A percentile compares a stretch with the other conserved stretches of the same genome.
These are phyloP conservation scores for Aphidius colemani DNA, from an alignment of 2,888 invertebrate species.

Conservation along the genomic window DNA sequence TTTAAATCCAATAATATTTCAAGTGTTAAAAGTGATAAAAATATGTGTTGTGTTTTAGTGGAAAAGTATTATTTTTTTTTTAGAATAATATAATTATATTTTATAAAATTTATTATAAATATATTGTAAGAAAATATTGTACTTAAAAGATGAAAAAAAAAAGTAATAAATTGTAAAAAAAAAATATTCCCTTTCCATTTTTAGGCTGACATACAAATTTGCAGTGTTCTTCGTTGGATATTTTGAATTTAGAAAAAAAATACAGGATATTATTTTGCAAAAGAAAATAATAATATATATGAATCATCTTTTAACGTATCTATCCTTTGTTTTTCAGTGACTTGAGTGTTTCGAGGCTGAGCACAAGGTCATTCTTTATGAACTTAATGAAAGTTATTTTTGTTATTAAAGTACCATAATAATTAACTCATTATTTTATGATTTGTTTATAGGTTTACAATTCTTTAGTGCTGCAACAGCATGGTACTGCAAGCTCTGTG, in stretches of 20 bases:
- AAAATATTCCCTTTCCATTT: slow-evolving; percentile 18
- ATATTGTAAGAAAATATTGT: too few relatives aligned
- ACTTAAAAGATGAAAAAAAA: too few relatives aligned
- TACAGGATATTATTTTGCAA: slow-evolving; percentile 20
- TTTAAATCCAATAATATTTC: too few relatives aligned
- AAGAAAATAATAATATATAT: slow-evolving; percentile 2
- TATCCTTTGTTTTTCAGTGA: slow-evolving; percentile 54
- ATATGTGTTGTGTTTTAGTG: too few relatives aligned
- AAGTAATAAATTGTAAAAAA: neutral
- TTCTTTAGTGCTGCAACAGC: slow-evolving; percentile 86
- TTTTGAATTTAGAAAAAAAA: slow-evolving; percentile 20
- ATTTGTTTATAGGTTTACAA: slow-evolving; percentile 72
- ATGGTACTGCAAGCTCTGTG: slow-evolving; percentile 89
- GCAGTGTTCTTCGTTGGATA: slow-evolving; percentile 12
- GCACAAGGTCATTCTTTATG: slow-evolving; percentile 58
- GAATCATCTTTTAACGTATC: slow-evolving; percentile 35
- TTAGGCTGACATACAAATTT: slow-evolving; percentile 16
- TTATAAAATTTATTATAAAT: too few relatives aligned
- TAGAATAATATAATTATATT: too few relatives aligned
- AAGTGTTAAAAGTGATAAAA: too few relatives aligned
- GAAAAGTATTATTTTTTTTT: too few relatives aligned
- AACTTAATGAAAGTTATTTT: slow-evolving; percentile 47
- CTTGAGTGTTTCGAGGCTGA: slow-evolving; percentile 54
- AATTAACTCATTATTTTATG: slow-evolving; percentile 36
- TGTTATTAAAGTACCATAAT: slow-evolving; percentile 42